Evolutionary conservation across 2,797 vertebrate genomes (phyloP).

Genomic region (Alauda arvensis): DNA sequence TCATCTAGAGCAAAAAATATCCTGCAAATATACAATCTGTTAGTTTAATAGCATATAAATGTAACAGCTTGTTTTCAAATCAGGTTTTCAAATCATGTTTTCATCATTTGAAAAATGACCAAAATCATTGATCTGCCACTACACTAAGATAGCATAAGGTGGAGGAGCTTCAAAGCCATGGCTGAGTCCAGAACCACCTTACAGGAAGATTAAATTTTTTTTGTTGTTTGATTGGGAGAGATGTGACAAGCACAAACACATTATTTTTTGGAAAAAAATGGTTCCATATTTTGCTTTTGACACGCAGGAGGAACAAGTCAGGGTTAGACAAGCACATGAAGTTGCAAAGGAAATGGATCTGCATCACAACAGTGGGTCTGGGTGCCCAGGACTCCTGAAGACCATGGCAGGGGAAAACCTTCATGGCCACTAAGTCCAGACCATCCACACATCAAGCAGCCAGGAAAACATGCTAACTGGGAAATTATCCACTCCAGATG

Average conservation of each 20-base stretch:
- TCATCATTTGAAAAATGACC: not conserved
- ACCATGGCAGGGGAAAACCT: not conserved
- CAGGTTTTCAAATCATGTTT: not conserved
- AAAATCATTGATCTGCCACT: not conserved
- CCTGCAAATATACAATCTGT: not conserved
- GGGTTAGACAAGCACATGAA: not conserved
- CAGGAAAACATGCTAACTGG: not conserved
- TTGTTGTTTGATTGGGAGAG: not conserved
- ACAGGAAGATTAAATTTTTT: not conserved
- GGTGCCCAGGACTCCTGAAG: not conserved
- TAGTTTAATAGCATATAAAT: not conserved
- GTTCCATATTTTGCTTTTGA: not conserved
- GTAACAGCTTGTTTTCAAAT: not conserved
- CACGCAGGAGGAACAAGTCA: not conserved
- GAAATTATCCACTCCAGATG: not conserved
- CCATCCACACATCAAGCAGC: not conserved
- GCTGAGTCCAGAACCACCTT: not conserved
- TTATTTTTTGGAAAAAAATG: not conserved
- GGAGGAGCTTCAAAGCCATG: not conserved
- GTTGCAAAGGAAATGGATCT: not conserved
- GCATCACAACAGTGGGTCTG: not conserved
- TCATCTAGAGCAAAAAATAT: not conserved
- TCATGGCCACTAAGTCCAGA: not conserved
- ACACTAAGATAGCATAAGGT: not conserved
- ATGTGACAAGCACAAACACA: not conserved